These are phyloP conservation scores for Neodon shergylaensis DNA, from an alignment of 2,113 vertebrate genomes.

Conservation along the genomic window DNA sequence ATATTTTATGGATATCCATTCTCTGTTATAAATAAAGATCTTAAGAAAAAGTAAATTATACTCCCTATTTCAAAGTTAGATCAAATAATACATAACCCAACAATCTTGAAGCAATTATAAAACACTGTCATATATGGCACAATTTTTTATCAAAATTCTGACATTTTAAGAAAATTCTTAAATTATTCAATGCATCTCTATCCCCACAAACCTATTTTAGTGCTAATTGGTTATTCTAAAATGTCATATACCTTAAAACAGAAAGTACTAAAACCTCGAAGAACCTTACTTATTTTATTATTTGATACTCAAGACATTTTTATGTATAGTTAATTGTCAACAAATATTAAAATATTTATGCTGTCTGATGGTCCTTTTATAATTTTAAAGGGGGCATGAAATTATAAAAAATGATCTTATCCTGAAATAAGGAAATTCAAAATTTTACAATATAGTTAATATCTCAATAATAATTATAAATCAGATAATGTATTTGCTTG, in stretches of 20 bases:
- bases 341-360: neutral
- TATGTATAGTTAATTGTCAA: slow-evolving; percentile 3
- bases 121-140: neutral
- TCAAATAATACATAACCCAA: neutral
- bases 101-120: neutral
- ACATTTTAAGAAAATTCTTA: neutral
- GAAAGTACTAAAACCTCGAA: neutral
- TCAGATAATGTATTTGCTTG: neutral
- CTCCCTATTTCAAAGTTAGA: neutral
- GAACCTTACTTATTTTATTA: neutral
- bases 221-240: neutral
- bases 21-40: neutral
- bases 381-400: neutral
- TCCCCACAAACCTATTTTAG: neutral
- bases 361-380: neutral
- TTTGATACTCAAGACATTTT: slow-evolving; percentile 8
- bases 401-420: neutral
- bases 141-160: neutral
- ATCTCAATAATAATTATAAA: neutral
- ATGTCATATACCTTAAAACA: neutral
- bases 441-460: neutral
- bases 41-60: neutral
- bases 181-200: neutral
- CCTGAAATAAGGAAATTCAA: neutral
- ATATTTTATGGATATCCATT: neutral